Evolutionary conservation across 2,888 invertebrate species (phyloP).

Genomic region (Terebella lapidaria): DNA sequence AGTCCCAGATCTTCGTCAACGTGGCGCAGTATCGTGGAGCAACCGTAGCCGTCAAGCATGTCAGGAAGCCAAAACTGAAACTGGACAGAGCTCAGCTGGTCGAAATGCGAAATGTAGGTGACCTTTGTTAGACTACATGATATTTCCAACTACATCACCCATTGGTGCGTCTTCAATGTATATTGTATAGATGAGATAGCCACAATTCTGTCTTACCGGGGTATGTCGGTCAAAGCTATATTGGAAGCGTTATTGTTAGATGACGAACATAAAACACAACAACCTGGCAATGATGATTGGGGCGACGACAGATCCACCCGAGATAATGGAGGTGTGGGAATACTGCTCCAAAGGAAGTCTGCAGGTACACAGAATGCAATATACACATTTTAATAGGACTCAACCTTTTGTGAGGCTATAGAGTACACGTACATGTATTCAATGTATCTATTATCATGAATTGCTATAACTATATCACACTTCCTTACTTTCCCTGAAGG

Average conservation of each 20-base stretch:
- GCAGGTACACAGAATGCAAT: slow-evolving; percentile 20
- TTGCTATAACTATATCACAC: background rate
- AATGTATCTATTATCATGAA: background rate
- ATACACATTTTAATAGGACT: too few species aligned
- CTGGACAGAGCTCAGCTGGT: slow-evolving; percentile 32
- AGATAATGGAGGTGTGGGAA: slow-evolving; percentile 38
- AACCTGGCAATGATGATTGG: slow-evolving; percentile 39
- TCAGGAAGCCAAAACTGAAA: slow-evolving; percentile 31
- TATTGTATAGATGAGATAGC: too few species aligned
- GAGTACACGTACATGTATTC: too few species aligned
- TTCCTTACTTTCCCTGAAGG: slow-evolving; percentile 24
- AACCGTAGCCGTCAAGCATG: slow-evolving; percentile 34
- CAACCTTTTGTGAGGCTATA: too few species aligned
- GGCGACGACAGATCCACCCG: slow-evolving; percentile 32
- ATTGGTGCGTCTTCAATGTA: too few species aligned
- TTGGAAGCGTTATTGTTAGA: slow-evolving; percentile 13
- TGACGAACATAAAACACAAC: slow-evolving; percentile 39
- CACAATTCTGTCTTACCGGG: too few species aligned
- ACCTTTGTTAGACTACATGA: too few species aligned
- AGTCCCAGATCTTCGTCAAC: slow-evolving; percentile 21
- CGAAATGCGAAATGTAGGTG: slow-evolving; percentile 27
- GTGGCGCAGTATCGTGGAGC: slow-evolving; percentile 30
- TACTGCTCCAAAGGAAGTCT: slow-evolving; percentile 44
- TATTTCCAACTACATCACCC: too few species aligned
- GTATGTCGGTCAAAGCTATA: too few species aligned